Evolutionary conservation across 2,888 invertebrate species (phyloP).

Genomic region (Lumbricus terrestris): DNA sequence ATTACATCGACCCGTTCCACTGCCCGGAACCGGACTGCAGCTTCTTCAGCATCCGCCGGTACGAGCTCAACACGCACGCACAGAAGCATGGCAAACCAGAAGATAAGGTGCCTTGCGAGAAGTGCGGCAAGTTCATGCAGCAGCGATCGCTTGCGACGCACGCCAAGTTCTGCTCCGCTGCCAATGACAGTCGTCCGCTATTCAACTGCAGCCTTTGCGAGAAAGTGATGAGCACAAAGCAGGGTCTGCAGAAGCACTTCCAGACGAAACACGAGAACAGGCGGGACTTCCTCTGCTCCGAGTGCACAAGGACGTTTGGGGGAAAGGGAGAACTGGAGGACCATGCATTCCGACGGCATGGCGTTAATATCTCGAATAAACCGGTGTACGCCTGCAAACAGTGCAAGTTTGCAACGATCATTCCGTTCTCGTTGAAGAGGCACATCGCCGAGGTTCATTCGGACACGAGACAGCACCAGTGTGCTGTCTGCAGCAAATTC

Average conservation of each 20-base stretch:
- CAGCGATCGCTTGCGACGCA: neutral
- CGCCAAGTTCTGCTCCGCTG: neutral
- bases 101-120: neutral
- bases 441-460: conserved; percentile 12
- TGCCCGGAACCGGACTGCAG: neutral
- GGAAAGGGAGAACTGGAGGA: conserved; percentile 16
- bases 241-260: conserved; percentile 18
- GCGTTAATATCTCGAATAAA: conserved; percentile 19
- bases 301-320: conserved; percentile 8
- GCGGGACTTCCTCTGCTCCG: conserved; percentile 18
- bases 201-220: conserved; percentile 15
- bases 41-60: conserved; percentile 8
- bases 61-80: conserved; percentile 5
- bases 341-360: conserved; percentile 16
- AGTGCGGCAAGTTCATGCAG: conserved; percentile 14
- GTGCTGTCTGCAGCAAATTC: conserved; percentile 9
- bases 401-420: conserved; percentile 12
- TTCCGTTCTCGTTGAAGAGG: conserved; percentile 6
- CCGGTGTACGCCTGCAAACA: neutral
- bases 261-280: conserved; percentile 10
- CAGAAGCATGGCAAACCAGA: neutral
- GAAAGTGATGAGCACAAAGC: neutral
- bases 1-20: neutral
- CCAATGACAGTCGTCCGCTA: neutral
- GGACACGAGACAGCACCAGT: neutral